Base-by-base conservation (phyloP, 2,888 invertebrate genomes). In the Lasiommata megera region DNA sequence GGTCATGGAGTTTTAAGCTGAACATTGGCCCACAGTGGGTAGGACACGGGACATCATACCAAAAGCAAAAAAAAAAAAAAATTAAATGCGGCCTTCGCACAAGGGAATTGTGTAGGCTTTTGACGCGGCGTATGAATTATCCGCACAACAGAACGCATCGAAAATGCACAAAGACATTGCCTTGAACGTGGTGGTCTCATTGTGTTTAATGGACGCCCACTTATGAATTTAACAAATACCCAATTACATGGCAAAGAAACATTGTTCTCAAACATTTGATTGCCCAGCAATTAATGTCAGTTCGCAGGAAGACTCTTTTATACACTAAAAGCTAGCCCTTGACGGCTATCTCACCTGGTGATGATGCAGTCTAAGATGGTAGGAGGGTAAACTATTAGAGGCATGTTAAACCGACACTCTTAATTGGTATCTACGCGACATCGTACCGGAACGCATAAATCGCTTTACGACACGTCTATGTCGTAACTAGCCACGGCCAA, bases 61-160 rank as follows among this genome's bases (percentile, higher is more conserved):
- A 79, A 80, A 83, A 82, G 84, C 73, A 76, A 80, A 77, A 79
- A 76, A 77, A 76, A 80, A 77, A 79, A 76, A 77, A 73, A 81
- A 82, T 82, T 79, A 72, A 78, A 71, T 71, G 67, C 69, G 74
- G 73, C 78, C 82, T 80, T 76, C 73, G 73, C 55, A 58, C 54
- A 55, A 44, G 55, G 69, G 74, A 70, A 68, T 61, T 69, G 72
- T 72, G 56, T 74, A 72, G 71, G 72, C 69, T 71, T 73, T 71
- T 69, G 73, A 72, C 70, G 73, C 71, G 71, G 69, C 70, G 69
- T 71, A 72, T 74, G 68, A 75, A 80, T 76, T 76, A 74, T 63
- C 70, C 69, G 69, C 69, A 68, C 65, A 62, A 17, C 38, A 34
- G 56, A 67, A 67, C 73, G 70, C 68, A 71, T 73, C 69, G 63